Evolutionary conservation across 2,797 vertebrate genomes (phyloP), one percentile per base, ranked within the genome.

Genomic region (Coregonus ussuriensis): DNA sequence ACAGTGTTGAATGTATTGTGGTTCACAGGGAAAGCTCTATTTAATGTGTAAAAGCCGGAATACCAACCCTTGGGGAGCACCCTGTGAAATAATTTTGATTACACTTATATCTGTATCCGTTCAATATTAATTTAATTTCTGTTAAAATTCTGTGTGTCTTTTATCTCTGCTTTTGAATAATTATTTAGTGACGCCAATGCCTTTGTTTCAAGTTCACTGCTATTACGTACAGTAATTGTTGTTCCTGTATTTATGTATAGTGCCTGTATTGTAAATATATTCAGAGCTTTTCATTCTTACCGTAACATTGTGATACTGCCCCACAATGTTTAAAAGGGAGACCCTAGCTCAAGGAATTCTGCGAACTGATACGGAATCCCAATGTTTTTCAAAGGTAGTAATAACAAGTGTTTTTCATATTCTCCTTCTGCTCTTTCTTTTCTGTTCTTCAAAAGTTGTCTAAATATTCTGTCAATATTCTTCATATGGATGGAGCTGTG

Each of bases 241-340:
- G 96, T 97, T 98, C 94, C 96, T 98, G 97, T 99, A 99, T 98
- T 99, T 98, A 99, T 98, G 97, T 99, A 98, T 96, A 98, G 96
- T 98, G 97, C 98, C 97, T 95, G 97, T 98, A 97, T 95, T 99
- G 98, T 99, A 99, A 97, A 99, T 99, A 98, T 97, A 96, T 94
- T 96, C 95, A 96, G 94, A 98, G 96, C 93, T 95, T 96, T 98
- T 95, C 94, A 95, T 89, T 96, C 95, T 97, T 96, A 94, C 94
- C 93, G 96, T 97, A 62, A 96, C 96, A 95, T 95, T 94, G 96
- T 98, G 96, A 96, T 96, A 94, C 1, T 93, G 91, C 96, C 96
- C 96, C 93, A 94, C 94, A 91, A 94, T 90, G 93, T 95, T 96
- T 95, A 93, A 96, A 97, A 96, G 95, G 96, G 96, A 97, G 94